Conservation (phyloP, 2,113 vertebrate species). For the Zosterops pallidus region DNA sequence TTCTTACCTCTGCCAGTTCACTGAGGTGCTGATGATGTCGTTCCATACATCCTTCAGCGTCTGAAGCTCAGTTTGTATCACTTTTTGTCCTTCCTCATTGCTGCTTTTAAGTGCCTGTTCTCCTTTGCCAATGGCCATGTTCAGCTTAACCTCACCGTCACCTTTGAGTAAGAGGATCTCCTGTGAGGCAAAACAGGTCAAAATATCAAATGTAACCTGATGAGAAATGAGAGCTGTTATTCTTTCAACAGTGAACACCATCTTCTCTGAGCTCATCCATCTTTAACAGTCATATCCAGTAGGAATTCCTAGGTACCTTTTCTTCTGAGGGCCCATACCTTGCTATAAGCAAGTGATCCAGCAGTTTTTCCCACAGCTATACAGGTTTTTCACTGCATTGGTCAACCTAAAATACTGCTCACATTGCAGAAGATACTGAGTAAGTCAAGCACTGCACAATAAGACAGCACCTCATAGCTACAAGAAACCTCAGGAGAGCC, state of each 20-base stretch:
- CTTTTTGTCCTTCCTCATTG: slow-evolving; percentile 82
- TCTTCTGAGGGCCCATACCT: neutral
- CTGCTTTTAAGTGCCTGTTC: slow-evolving; percentile 86
- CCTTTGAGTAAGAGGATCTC: slow-evolving; percentile 96
- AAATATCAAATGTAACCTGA: neutral
- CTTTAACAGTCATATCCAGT: neutral
- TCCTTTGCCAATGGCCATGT: slow-evolving; percentile 94
- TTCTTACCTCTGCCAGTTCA: slow-evolving; percentile 88
- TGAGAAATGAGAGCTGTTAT: neutral
- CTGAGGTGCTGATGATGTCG: slow-evolving; percentile 79
- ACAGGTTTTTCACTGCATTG: neutral
- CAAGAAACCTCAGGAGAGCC: neutral
- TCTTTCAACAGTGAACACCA: neutral
- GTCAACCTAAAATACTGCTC: neutral
- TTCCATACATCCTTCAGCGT: slow-evolving; percentile 86
- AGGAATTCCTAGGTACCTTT: neutral
- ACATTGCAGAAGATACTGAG: neutral
- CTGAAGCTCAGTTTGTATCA: slow-evolving; percentile 85
- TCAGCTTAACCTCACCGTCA: slow-evolving; percentile 95
- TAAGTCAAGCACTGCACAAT: neutral
- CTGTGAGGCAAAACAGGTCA: slow-evolving; percentile 67
- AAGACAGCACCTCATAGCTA: neutral
- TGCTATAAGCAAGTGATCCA: neutral
- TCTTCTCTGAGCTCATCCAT: neutral
- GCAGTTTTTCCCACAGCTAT: neutral